Percentiles rank a stretch among this genome's conserved stretches.
Conservation (phyloP, 2,888 invertebrate genomes). For the Ethmia dodecea region DNA sequence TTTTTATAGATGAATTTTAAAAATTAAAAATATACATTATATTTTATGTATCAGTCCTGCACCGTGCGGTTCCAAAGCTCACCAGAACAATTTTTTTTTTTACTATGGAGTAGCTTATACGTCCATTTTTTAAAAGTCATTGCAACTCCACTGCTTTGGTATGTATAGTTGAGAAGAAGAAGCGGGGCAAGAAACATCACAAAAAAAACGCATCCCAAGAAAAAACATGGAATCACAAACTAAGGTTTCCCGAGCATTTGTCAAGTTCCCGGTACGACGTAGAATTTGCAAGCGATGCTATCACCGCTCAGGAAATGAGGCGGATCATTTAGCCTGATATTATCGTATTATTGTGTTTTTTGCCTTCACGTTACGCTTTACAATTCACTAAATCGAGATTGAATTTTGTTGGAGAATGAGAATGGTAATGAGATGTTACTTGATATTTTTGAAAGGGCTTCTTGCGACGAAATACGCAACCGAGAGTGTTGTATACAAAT, state of each 20-base stretch:
- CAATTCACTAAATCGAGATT: no score
- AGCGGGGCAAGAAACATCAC: not conserved
- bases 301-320: conserved; percentile 23
- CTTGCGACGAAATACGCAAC: no score
- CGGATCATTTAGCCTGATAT: conserved; percentile 24
- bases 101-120: not conserved
- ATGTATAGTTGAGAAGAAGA: no score
- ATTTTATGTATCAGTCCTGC: no score
- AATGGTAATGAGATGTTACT: no score
- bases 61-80: no score
- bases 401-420: no score
- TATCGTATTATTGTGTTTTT: conserved; percentile 22
- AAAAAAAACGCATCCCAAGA: not conserved
- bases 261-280: conserved; percentile 10
- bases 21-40: no score
- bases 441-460: no score
- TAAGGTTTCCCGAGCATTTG: conserved; percentile 2
- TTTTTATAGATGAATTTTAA: no score
- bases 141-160: no score
- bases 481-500: conserved; percentile 11
- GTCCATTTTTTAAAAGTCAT: no score
- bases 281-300: conserved; percentile 21
- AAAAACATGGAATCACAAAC: not conserved
- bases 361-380: conserved; percentile 8
- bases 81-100: not conserved